Evolutionary conservation across 2,797 vertebrate genomes (phyloP).

Genomic region (Manis pentadactyla): DNA sequence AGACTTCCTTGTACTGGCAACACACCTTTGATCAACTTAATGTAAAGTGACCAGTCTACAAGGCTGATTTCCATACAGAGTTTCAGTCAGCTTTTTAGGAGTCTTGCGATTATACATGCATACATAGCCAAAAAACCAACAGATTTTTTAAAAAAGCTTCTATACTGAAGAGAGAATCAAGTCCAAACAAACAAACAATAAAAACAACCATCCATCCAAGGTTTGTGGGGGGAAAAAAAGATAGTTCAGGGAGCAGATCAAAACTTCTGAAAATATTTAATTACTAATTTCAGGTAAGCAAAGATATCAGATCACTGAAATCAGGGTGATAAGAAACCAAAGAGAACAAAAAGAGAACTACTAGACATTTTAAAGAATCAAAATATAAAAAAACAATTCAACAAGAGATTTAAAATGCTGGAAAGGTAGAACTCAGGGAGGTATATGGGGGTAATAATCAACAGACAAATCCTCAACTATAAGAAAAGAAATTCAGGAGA

Average conservation of each 20-base stretch:
- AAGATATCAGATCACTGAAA: background rate
- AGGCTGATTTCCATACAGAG: background rate
- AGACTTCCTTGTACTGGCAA: background rate
- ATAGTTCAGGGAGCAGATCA: background rate
- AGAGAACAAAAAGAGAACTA: background rate
- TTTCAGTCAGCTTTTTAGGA: background rate
- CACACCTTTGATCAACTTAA: background rate
- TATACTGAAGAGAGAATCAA: background rate
- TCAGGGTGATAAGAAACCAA: background rate
- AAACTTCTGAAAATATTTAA: background rate
- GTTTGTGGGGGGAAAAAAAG: background rate
- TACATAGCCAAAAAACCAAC: background rate
- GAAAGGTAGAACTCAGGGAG: background rate
- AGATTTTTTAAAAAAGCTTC: background rate
- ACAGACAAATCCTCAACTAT: background rate
- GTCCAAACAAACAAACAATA: background rate
- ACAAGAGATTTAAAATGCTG: background rate
- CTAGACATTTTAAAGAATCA: background rate
- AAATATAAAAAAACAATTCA: background rate
- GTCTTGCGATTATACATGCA: background rate
- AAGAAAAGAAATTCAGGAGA: background rate
- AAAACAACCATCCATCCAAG: background rate
- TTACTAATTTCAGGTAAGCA: background rate
- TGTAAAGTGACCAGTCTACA: background rate
- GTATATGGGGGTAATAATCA: background rate